These are phyloP conservation scores for Drosophila hawaiiensis DNA, from an alignment of 2,888 invertebrate genomes.

Conservation along the genomic window DNA sequence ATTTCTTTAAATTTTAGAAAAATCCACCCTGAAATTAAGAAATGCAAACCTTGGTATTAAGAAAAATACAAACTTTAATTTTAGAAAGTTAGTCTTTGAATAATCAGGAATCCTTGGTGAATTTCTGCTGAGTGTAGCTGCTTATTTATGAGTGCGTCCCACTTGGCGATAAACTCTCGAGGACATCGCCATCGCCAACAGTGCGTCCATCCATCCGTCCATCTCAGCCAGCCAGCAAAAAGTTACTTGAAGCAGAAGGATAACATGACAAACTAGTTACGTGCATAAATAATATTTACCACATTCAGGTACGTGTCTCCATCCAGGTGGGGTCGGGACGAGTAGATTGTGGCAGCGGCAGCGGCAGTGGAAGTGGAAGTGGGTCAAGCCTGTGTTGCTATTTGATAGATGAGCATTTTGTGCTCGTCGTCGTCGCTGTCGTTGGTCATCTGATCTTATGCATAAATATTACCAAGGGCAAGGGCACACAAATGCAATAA, in stretches of 20 bases:
- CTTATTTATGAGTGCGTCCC: conserved; percentile 43
- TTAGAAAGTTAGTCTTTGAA: background rate
- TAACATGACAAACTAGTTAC: conserved; percentile 79
- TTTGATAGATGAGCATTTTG: conserved; percentile 72
- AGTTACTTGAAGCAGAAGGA: conserved; percentile 60
- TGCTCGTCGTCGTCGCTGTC: conserved; percentile 7
- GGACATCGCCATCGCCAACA: conserved; percentile 31
- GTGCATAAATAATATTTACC: conserved; percentile 77
- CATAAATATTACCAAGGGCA: conserved; percentile 65
- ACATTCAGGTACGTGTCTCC: conserved; percentile 45
- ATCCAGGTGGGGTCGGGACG: background rate
- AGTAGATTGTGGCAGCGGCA: background rate
- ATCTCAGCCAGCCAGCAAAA: conserved; percentile 19
- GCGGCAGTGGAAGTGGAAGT: background rate
- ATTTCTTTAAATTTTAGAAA: background rate
- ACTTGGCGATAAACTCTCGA: conserved; percentile 49
- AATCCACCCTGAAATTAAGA: rapidly evolving
- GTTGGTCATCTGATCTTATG: conserved; percentile 63
- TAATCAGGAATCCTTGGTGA: background rate
- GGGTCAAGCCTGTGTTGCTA: conserved; percentile 5
- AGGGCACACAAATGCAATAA: conserved; percentile 73
- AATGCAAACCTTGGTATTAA: rapidly evolving
- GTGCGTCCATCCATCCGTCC: background rate
- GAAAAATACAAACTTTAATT: background rate
- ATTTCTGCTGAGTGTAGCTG: conserved; percentile 1